A percentile compares a stretch with the other conserved stretches of the same genome.
Conservation (phyloP, 2,888 invertebrate genomes). For the Oscheius sp. region DNA sequence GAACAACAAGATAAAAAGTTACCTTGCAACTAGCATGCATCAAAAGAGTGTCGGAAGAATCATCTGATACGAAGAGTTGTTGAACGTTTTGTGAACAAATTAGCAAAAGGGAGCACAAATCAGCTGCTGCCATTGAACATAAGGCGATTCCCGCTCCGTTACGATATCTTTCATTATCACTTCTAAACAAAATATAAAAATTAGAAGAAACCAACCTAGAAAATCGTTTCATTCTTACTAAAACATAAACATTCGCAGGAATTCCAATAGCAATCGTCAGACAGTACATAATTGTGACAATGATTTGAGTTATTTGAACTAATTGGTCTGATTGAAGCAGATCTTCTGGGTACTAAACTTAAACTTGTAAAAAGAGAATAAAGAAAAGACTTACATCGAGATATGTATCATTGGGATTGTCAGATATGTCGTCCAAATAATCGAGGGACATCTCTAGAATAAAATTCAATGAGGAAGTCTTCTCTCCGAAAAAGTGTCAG, state of each 20-base stretch:
- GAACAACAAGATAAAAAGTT: background rate
- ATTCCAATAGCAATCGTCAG: conserved; percentile 26
- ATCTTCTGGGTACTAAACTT: conserved; percentile 5
- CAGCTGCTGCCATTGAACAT: conserved; percentile 44
- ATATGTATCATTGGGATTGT: background rate
- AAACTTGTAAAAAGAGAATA: too few relatives aligned
- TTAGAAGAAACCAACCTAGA: conserved; percentile 8
- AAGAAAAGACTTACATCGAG: background rate
- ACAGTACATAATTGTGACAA: conserved; percentile 25
- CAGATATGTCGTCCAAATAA: conserved; percentile 2
- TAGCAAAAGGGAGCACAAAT: conserved; percentile 40
- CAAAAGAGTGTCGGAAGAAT: background rate
- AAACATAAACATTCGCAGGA: conserved; percentile 33
- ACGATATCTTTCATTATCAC: conserved; percentile 41
- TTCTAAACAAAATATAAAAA: background rate
- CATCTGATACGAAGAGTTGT: conserved; percentile 17
- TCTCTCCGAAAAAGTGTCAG: too few relatives aligned
- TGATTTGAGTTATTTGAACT: conserved; percentile 1
- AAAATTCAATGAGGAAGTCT: background rate
- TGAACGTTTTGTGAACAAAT: conserved; percentile 43
- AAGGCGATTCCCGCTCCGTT: conserved; percentile 45
- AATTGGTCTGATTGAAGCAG: background rate
- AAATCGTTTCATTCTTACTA: conserved; percentile 26
- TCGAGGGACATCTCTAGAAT: background rate
- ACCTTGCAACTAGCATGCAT: conserved; percentile 39